Percentiles rank a stretch among this genome's conserved stretches.
Conservation (phyloP, 2,113 vertebrate genomes). For the Dendropsophus ebraccatus region DNA sequence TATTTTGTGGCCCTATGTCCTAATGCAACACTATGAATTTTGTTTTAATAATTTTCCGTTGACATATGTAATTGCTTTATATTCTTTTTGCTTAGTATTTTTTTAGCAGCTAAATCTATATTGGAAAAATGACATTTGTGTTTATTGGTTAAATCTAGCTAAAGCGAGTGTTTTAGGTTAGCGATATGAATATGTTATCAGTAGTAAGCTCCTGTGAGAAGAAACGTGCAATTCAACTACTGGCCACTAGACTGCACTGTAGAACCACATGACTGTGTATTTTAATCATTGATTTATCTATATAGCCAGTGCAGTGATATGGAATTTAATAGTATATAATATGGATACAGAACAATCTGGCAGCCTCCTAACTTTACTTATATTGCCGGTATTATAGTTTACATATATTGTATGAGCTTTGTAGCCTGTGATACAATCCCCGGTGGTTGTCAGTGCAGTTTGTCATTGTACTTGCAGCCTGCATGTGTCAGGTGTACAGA, state of each 20-base stretch:
- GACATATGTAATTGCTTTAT: background rate
- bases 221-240: background rate
- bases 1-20: no score
- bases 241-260: conserved; percentile 49
- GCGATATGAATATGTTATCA: background rate
- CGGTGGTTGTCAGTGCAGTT: background rate
- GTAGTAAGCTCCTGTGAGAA: background rate
- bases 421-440: background rate
- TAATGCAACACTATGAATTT: background rate
- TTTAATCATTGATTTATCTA: background rate
- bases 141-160: background rate
- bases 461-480: background rate
- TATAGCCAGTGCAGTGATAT: background rate
- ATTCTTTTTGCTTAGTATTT: background rate
- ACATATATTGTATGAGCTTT: background rate
- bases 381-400: background rate
- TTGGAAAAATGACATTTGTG: background rate
- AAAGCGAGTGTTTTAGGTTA: background rate
- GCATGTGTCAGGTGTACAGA: background rate
- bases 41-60: background rate
- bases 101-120: background rate
- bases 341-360: background rate
- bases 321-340: background rate
- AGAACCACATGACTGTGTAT: background rate
- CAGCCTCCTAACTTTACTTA: background rate